Percentiles rank a stretch among this genome's conserved stretches.
phyloP scores from a whole-genome alignment of 2,113 vertebrate species.

The Eubucco bourcierii region DNA sequence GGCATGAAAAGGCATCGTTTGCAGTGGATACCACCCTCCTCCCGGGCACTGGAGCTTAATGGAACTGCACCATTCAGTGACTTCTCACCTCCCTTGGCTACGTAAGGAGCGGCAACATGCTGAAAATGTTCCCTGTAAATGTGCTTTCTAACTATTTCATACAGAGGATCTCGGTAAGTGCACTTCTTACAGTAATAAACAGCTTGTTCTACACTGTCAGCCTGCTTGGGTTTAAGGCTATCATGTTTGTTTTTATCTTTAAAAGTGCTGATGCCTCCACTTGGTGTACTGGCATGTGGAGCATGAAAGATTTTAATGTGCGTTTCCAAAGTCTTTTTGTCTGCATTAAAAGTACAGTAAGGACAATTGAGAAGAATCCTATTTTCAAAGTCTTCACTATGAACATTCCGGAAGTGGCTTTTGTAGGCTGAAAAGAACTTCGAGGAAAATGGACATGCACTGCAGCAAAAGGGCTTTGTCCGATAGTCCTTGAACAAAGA shows the following conservation, averaged over 20 bases:
- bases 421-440: slow-evolving; percentile 99
- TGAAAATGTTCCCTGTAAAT: slow-evolving; percentile 99
- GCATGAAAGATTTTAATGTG: slow-evolving; percentile 99
- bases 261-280: slow-evolving; percentile 84
- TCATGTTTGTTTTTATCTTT: slow-evolving; percentile 90
- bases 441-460: slow-evolving; percentile 97
- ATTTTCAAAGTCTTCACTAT: slow-evolving; percentile 99
- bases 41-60: slow-evolving; percentile 77
- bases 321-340: slow-evolving; percentile 99
- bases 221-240: slow-evolving; percentile 87
- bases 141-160: slow-evolving; percentile 98
- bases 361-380: slow-evolving; percentile 98
- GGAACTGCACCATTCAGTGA: slow-evolving; percentile 86
- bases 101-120: slow-evolving; percentile 94
- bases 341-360: slow-evolving; percentile 99
- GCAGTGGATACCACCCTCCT: slow-evolving; percentile 91
- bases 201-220: slow-evolving; percentile 95
- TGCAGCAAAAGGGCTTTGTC: slow-evolving; percentile 98
- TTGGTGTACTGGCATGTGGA: slow-evolving; percentile 85
- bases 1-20: slow-evolving; percentile 98
- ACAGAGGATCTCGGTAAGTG: slow-evolving; percentile 98
- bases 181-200: slow-evolving; percentile 99
- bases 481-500: slow-evolving; percentile 90
- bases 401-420: slow-evolving; percentile 99
- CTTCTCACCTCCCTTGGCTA: slow-evolving; percentile 92